Evolutionary conservation across 1,140 invertebrate species (phyloP), one percentile per base, ranked within the genome.

Genomic region (Olivierus martensii): DNA sequence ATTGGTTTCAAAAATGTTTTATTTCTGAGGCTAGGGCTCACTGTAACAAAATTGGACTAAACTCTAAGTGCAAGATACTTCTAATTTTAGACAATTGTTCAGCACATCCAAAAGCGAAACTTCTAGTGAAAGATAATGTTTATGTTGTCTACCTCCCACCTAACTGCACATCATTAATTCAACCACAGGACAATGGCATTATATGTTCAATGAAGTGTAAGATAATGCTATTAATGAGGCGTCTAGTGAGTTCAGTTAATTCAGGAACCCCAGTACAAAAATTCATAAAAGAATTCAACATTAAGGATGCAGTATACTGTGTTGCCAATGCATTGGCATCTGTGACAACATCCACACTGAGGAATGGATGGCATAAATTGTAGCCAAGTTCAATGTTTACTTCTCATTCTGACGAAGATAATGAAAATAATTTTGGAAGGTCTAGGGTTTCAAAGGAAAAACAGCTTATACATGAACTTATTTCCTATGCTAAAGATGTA

Each of bases 51-150:
- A 34, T 42, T 21, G 52, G 46, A n/a, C 22, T 53, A 12, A 21
- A 48, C 12, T 3, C 15, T 41, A 34, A 53, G 6, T 53, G 28
- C 19, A 48, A 48, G 22, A 53, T 48, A 21, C 15, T 53, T 21
- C 44, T n/a, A n/a, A n/a, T 53, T 28, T 53, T 53, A 37, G 45
- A 47, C 22, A 48, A 48, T 28, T 53, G 42, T 34, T 52, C 5
- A 3, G 34, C 42, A 17, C 42, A 52, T 35, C 51, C 42, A 17
- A 44, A 19, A 7, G 22, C 22, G 3, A 28, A 46, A 12, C 14
- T 28, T 22, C 15, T 46, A 17, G 45, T 17, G 18, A 46, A 46
- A 35, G 45, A 46, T 17, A 46, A 46, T 3, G 22, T 35, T 10
- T 14, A 7, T 11, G 22, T 46, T 14, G 15, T 46, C 3, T 46